Base-by-base conservation (phyloP, 2,888 invertebrate species). In the Dascillus cervinus region DNA sequence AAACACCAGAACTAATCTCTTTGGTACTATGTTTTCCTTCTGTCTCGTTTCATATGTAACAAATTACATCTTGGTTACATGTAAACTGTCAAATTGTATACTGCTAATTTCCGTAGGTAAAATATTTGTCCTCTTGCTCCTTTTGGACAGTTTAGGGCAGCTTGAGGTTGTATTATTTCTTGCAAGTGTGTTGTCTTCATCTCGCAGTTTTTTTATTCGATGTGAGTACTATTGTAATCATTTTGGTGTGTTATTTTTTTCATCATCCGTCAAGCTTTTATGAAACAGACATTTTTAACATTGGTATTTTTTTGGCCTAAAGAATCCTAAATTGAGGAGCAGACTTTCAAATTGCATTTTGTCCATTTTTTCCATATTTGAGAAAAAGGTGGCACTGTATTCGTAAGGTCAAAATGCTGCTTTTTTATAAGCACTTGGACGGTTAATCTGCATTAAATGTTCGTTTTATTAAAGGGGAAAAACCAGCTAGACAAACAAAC, bases 1-100 rank as follows among this genome's bases (percentile, higher is more conserved):
- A 29, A 12, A 52, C 29, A 29, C 49, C 50, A 4, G 52, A 46
- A 10, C 48, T 26, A 27, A 55, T 52, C 41, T 56, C 49, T 29
- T 51, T 50, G 34, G 44, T 40, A 20, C 52, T 49, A 21, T 52
- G 39, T 45, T 53, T 53, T 13, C 50, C 54, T 41, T 52, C 41
- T 6, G 49, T 52, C 38, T 58, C 49, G 40, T 53, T 43, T 52
- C 51, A 50, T 17, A 49, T 35, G 36, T 48, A 50, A 41, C 52
- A 55, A 17, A 33, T 29, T 26, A 50, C 50, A 17, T 54, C 44
- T 44, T 55, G 48, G 37, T 52, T 44, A 22, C 39, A 52, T 52
- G 35, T 58, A 54, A n/a, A 56, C 27, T 3, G 54, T 56, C 13
- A 55, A 48, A 44, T 55, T 57, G 32, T 50, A 53, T 4, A 51